These are phyloP conservation scores for Chrysomallon squamiferum DNA, from an alignment of 1,140 invertebrate species.

Conservation along the genomic window DNA sequence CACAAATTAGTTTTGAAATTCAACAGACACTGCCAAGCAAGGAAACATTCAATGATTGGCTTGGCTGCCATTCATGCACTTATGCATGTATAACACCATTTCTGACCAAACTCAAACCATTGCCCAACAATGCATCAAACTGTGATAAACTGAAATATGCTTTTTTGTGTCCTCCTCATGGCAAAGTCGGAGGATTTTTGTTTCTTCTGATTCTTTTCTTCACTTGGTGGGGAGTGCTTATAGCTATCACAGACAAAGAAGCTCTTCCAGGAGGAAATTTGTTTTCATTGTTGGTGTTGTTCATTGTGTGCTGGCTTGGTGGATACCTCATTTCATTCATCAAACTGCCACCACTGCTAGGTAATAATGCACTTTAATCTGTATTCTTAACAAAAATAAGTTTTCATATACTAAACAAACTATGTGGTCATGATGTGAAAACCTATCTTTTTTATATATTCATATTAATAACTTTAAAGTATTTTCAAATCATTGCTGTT, in stretches of 20 bases:
- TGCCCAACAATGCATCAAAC: slow-evolving; percentile 27
- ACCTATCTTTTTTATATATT: too few relatives aligned
- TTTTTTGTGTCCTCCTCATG: slow-evolving; percentile 61
- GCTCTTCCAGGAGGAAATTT: slow-evolving; percentile 80
- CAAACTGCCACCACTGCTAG: slow-evolving; percentile 77
- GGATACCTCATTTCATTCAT: slow-evolving; percentile 79
- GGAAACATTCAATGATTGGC: too few relatives aligned
- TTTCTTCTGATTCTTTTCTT: slow-evolving; percentile 69
- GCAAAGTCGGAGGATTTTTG: slow-evolving; percentile 43
- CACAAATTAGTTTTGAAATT: too few relatives aligned
- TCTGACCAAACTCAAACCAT: slow-evolving; percentile 37
- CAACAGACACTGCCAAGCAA: too few relatives aligned
- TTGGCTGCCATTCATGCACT: slow-evolving; percentile 16
- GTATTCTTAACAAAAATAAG: too few relatives aligned
- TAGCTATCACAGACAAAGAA: slow-evolving; percentile 75
- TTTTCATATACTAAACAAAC: too few relatives aligned
- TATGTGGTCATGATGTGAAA: too few relatives aligned
- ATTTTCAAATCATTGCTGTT: too few relatives aligned
- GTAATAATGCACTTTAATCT: too few relatives aligned
- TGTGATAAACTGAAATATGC: slow-evolving; percentile 39
- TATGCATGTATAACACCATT: slow-evolving; percentile 28
- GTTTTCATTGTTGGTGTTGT: slow-evolving; percentile 75
- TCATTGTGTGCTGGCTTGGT: slow-evolving; percentile 75
- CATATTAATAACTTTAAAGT: too few relatives aligned
- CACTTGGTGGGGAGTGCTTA: slow-evolving; percentile 79